phyloP scores from a whole-genome alignment of 2,797 vertebrate genomes.

The Yasuhikotakia modesta region DNA sequence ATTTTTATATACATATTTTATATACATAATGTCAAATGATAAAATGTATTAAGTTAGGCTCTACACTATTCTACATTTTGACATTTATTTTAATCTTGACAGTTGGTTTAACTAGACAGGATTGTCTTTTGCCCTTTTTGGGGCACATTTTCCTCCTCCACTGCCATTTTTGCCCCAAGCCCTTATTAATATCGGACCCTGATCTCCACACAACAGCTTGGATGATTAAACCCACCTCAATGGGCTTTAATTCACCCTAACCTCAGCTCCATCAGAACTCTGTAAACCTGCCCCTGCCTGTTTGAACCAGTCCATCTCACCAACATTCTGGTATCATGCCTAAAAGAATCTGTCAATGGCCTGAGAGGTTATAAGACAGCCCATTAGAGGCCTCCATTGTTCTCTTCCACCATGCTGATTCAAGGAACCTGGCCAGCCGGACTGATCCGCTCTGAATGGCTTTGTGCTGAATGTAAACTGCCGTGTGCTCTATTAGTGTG shows the following conservation, averaged over 20 bases:
- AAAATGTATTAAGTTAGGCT: too few relatives aligned
- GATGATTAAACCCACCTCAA: neutral
- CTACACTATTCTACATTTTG: too few relatives aligned
- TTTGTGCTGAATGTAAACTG: slow-evolving; percentile 55
- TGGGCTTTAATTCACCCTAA: slow-evolving; percentile 5
- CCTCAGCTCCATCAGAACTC: neutral
- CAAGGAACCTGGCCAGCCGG: slow-evolving; percentile 43
- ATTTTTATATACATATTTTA: too few relatives aligned
- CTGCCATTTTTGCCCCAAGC: too few relatives aligned
- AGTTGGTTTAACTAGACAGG: too few relatives aligned
- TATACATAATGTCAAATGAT: too few relatives aligned
- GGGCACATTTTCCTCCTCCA: too few relatives aligned
- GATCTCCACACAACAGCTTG: too few relatives aligned
- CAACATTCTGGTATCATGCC: neutral
- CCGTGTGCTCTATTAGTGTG: slow-evolving; percentile 70
- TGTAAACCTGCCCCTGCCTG: neutral
- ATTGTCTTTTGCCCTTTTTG: too few relatives aligned
- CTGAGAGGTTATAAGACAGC: slow-evolving; percentile 41
- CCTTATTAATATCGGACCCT: neutral
- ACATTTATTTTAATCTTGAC: too few relatives aligned
- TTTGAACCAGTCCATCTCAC: neutral
- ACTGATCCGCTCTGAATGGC: slow-evolving; percentile 43
- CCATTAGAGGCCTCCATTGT: slow-evolving; percentile 47
- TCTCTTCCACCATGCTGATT: slow-evolving; percentile 33
- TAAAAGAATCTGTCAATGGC: slow-evolving; percentile 35